Conservation (phyloP, 2,888 invertebrate species). For the Oligia fasciuncula region DNA sequence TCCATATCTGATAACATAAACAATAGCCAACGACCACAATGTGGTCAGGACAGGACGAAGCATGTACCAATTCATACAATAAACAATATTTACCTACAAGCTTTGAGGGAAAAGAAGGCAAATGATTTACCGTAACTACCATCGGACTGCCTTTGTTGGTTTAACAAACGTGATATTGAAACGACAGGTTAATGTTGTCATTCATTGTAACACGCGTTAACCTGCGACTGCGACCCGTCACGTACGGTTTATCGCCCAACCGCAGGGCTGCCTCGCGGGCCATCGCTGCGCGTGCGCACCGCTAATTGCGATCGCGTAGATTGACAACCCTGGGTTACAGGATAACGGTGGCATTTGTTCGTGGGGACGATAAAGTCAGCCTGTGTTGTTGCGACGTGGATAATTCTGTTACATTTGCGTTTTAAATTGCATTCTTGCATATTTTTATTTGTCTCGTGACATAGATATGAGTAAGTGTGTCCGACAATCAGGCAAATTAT, state of each 20-base stretch:
- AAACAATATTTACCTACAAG: constrained; percentile 58
- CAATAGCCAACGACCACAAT: constrained; percentile 48
- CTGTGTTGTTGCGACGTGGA: constrained; percentile 45
- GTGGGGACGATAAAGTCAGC: constrained; percentile 55
- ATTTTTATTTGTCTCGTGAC: constrained; percentile 53
- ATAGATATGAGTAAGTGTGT: constrained; percentile 54
- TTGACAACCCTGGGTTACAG: constrained; percentile 73
- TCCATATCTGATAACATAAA: constrained; percentile 60
- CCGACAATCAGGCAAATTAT: constrained; percentile 26
- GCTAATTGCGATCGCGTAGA: constrained; percentile 77
- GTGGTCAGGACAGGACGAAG: constrained; percentile 24
- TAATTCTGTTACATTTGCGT: constrained; percentile 50
- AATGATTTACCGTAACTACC: constrained; percentile 49
- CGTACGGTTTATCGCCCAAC: constrained; percentile 71
- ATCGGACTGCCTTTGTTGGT: constrained; percentile 30
- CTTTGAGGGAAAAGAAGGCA: constrained; percentile 25
- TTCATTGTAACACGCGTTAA: constrained; percentile 60
- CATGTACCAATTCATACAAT: constrained; percentile 52
- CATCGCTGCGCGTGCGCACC: constrained; percentile 73
- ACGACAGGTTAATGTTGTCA: constrained; percentile 59
- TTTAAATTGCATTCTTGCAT: constrained; percentile 49
- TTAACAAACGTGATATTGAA: constrained; percentile 56
- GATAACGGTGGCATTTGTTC: constrained; percentile 76
- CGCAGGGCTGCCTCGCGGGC: constrained; percentile 64
- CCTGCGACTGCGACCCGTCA: constrained; percentile 68